These are phyloP conservation scores for Cinara cedri DNA, from an alignment of 2,888 invertebrate species.

Conservation along the genomic window DNA sequence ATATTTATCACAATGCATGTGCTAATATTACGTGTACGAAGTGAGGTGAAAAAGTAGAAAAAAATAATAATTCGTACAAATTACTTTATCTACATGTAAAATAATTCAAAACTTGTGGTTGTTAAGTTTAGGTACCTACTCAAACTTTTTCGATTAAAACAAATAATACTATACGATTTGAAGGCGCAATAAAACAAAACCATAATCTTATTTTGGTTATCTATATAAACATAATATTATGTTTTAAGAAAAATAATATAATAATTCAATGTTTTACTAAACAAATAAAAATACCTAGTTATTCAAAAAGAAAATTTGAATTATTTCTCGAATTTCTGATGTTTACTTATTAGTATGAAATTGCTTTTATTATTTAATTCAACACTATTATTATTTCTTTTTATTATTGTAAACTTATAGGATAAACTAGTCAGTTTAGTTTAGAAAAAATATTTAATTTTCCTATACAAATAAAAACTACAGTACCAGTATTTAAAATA, in stretches of 20 bases:
- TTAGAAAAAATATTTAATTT: no score
- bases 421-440: no score
- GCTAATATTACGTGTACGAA: not conserved
- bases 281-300: no score
- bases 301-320: no score
- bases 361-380: no score
- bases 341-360: no score
- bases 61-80: not conserved
- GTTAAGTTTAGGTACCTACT: not conserved
- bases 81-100: slow-evolving; percentile 11
- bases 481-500: no score
- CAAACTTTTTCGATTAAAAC: slow-evolving; percentile 9
- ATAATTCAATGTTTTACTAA: not conserved
- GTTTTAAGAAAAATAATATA: not conserved
- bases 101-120: not conserved
- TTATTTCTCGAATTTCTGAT: no score
- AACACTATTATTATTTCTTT: no score
- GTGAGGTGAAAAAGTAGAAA: not conserved
- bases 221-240: not conserved
- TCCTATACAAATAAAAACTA: no score
- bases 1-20: slow-evolving; percentile 5
- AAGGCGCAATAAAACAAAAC: slow-evolving; percentile 25
- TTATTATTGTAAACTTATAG: no score
- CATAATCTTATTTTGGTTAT: not conserved
- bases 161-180: not conserved